Evolutionary conservation across 2,797 vertebrate genomes (phyloP).

Genomic region (Mus minutoides): DNA sequence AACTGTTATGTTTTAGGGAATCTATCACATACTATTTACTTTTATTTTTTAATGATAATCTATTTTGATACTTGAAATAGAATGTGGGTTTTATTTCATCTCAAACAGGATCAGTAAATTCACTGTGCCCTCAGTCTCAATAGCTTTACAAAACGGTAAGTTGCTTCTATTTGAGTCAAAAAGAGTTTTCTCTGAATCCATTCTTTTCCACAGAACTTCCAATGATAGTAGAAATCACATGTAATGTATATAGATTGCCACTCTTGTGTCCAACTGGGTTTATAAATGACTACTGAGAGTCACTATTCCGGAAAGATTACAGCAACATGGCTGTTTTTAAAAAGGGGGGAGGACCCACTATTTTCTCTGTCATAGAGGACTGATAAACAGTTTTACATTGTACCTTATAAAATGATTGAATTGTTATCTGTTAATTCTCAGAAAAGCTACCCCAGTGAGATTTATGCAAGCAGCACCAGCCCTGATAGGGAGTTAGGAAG

Average conservation of each 20-base stretch:
- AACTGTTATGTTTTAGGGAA: background rate
- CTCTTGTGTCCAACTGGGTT: constrained; percentile 44
- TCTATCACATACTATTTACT: background rate
- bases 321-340: constrained; percentile 29
- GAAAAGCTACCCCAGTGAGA: constrained; percentile 1
- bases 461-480: background rate
- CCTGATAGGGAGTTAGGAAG: background rate
- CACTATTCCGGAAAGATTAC: constrained; percentile 60
- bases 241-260: constrained; percentile 17
- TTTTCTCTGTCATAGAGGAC: constrained; percentile 23
- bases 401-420: constrained; percentile 31
- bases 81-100: constrained; percentile 62
- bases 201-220: constrained; percentile 45
- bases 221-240: constrained; percentile 33
- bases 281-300: constrained; percentile 18
- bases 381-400: constrained; percentile 28
- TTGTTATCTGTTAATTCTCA: constrained; percentile 45
- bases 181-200: constrained; percentile 46
- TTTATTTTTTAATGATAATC: constrained; percentile 32
- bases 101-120: constrained; percentile 18
- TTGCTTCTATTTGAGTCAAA: constrained; percentile 46
- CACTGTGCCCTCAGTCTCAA: background rate
- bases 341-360: background rate
- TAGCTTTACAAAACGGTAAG: background rate
- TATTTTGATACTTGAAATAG: constrained; percentile 53